phyloP scores from a whole-genome alignment of 2,888 invertebrate species.

The Deroplatys truncata region DNA sequence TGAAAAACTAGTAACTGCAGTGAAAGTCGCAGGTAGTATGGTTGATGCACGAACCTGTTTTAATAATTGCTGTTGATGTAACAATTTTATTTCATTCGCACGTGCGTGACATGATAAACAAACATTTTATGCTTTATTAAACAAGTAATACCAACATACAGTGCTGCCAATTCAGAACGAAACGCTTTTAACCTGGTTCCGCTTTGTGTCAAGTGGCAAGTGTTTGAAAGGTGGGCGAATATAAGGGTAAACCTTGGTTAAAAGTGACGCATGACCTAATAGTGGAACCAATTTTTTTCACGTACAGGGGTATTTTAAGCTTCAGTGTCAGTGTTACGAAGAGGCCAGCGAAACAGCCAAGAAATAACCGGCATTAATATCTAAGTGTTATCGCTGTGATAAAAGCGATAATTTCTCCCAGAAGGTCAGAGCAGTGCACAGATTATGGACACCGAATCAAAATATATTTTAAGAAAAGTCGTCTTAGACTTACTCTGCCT shows the following conservation, averaged over 20 bases:
- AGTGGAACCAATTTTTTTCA: background rate
- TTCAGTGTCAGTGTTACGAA: background rate
- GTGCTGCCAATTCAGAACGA: background rate
- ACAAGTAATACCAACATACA: background rate
- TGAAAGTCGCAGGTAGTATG: background rate
- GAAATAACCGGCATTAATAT: background rate
- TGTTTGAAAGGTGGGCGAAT: background rate
- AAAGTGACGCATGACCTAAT: background rate
- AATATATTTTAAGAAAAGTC: slow-evolving; percentile 59
- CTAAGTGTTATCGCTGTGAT: background rate
- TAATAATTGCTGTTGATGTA: background rate
- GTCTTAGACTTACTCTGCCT: slow-evolving; percentile 63
- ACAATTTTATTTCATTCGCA: background rate
- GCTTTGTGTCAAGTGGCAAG: background rate
- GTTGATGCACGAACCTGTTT: background rate
- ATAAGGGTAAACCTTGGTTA: background rate
- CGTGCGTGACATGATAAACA: background rate
- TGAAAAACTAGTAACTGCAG: background rate
- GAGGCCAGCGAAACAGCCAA: background rate
- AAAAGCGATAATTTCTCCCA: background rate
- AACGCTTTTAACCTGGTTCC: background rate
- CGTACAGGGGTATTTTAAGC: background rate
- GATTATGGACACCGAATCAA: slow-evolving; percentile 54
- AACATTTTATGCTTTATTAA: background rate
- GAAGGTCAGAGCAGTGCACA: slow-evolving; percentile 28